Base-by-base conservation (phyloP, 2,113 vertebrate species). In the Silurus glanis region DNA sequence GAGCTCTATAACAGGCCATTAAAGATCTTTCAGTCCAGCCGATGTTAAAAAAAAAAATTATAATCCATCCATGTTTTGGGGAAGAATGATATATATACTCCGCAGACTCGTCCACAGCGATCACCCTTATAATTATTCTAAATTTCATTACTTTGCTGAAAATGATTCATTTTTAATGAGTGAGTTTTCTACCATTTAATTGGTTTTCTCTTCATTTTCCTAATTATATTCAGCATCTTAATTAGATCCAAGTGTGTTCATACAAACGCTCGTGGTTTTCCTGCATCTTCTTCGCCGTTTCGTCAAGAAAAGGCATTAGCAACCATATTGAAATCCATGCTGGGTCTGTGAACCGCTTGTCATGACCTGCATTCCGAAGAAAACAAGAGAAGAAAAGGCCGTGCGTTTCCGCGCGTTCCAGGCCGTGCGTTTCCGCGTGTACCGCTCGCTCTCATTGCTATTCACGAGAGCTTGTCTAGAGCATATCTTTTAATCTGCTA, bases 401-500 rank as follows among this genome's bases (percentile, higher is more conserved):
- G 55, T 56, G 62, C 55, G 69, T 19, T 25, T 55, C 19, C 53
- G 69, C 67, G 47, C 79, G 74, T 89, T 8, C 13, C 55, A 9
- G 49, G 0, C 49, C 25, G n/a, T 55, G 23, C 45, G 25, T 56
- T 55, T 82, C 37, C 66, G 59, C 9, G 53, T 74, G 67, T 67
- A 47, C 55, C 49, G 12, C 45, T 58, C 88, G 56, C 23, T 28
- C 67, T 89, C 81, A 90, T 89, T 90, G 51, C 84, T 87, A 86
- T 89, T 89, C 88, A 72, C 66, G 23, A 16, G 5, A 3, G 78
- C 49, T 80, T 85, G 78, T 83, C 59, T 81, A 62, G 72, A 76
- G 82, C 76, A 81, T 87, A 87, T 90, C 89, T 89, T 82, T 87
- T 86, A 88, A 90, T 89, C 86, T 87, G 75, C 89, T 90, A 88